Evolutionary conservation across 2,113 vertebrate genomes (phyloP).

Genomic region (Mionectes macconnelli): DNA sequence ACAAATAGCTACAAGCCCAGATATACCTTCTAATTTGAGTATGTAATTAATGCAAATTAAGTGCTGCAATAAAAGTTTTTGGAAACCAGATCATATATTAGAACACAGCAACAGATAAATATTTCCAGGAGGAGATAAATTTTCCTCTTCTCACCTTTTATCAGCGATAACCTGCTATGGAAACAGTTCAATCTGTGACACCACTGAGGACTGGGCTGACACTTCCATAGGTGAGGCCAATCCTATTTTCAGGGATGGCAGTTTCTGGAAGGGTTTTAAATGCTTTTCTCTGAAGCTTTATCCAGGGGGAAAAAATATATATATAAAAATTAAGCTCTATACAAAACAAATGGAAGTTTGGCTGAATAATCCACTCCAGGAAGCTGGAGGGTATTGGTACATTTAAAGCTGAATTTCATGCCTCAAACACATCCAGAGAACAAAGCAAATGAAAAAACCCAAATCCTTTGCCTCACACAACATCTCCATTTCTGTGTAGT

Average conservation of each 20-base stretch:
- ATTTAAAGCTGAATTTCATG: background rate
- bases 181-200: background rate
- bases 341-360: background rate
- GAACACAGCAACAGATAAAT: background rate
- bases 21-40: background rate
- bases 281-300: background rate
- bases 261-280: background rate
- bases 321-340: background rate
- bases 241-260: background rate
- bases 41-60: slow-evolving; percentile 5
- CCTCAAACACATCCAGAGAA: background rate
- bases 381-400: rapidly evolving
- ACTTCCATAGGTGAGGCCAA: background rate
- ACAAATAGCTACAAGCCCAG: background rate
- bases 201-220: background rate
- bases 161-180: background rate
- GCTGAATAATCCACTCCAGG: background rate
- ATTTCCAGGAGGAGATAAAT: background rate
- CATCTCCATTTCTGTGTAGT: background rate
- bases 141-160: background rate
- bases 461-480: background rate
- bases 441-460: background rate
- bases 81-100: background rate
- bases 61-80: background rate
- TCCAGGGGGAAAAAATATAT: too few species aligned